Evolutionary conservation across 2,797 vertebrate genomes (phyloP).

Genomic region (Anniella stebbinsi): DNA sequence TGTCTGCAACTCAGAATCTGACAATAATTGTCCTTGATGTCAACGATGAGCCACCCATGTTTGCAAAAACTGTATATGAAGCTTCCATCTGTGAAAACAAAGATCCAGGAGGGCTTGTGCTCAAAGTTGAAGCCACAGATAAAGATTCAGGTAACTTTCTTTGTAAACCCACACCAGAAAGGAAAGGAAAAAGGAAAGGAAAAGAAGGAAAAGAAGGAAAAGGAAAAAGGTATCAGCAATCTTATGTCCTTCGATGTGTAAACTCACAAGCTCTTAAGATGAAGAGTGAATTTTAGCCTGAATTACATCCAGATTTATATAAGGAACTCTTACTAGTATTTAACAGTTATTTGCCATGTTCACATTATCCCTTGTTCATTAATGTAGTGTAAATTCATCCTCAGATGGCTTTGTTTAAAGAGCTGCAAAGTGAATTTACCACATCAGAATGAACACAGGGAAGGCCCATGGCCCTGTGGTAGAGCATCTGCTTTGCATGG

Average conservation of each 20-base stretch:
- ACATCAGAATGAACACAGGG: neutral
- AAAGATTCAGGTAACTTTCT: constrained; percentile 87
- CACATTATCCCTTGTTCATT: neutral
- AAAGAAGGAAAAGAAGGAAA: too few relatives aligned
- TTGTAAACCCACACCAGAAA: too few relatives aligned
- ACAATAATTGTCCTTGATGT: constrained; percentile 86
- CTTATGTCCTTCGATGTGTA: neutral
- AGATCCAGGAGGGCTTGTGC: constrained; percentile 81
- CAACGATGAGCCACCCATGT: constrained; percentile 87
- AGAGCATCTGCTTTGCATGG: too few relatives aligned
- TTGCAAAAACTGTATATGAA: constrained; percentile 82
- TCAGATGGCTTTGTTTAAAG: neutral
- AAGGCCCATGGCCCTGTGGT: too few relatives aligned
- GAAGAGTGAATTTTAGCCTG: neutral
- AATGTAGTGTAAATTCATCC: neutral
- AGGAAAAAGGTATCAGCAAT: accelerated
- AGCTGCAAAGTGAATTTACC: too few relatives aligned
- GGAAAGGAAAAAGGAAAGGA: too few relatives aligned
- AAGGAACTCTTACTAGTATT: neutral
- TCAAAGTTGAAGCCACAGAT: constrained; percentile 86
- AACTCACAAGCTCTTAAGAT: accelerated
- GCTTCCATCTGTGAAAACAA: constrained; percentile 87
- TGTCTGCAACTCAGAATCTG: constrained; percentile 88
- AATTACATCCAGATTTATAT: neutral
- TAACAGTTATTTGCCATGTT: neutral